phyloP scores from a whole-genome alignment of 2,113 vertebrate species.

The Callaeas wilsoni region DNA sequence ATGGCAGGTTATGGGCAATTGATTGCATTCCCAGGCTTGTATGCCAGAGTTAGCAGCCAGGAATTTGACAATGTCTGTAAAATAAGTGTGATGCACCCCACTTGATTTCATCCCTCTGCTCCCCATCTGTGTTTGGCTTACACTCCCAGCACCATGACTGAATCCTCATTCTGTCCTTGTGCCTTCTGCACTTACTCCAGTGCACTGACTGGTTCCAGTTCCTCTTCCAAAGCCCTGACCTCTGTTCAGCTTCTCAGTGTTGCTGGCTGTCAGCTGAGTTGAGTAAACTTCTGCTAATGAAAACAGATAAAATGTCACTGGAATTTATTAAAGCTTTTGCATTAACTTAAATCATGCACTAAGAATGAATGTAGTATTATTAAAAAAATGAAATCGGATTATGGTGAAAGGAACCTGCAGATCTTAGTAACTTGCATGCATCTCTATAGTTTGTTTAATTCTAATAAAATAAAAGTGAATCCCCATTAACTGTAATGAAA shows the following conservation, averaged over 20 bases:
- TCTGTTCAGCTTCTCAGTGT: neutral
- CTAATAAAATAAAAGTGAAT: constrained; percentile 25
- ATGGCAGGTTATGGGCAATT: neutral
- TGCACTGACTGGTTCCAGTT: neutral
- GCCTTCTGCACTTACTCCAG: neutral
- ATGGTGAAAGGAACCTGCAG: constrained; percentile 15
- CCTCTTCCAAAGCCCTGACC: neutral
- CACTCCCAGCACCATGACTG: rapidly evolving
- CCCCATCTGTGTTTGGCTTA: neutral
- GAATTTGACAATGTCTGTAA: neutral
- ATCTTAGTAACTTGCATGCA: constrained; percentile 8
- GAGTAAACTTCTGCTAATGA: constrained; percentile 47
- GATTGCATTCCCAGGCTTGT: neutral
- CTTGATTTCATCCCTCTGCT: neutral
- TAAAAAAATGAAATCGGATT: constrained; percentile 6
- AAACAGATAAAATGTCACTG: constrained; percentile 40
- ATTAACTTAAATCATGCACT: neutral
- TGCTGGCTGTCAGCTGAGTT: neutral
- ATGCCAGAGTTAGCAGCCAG: neutral
- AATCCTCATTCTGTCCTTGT: neutral
- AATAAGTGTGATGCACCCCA: neutral
- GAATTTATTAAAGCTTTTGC: constrained; percentile 6
- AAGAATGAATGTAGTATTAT: neutral
- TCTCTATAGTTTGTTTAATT: constrained; percentile 28
- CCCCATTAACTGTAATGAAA: neutral